Percentiles rank a stretch among this genome's conserved stretches.
Conservation (phyloP, 2,888 invertebrate species). For the Bruchidius siliquastri region DNA sequence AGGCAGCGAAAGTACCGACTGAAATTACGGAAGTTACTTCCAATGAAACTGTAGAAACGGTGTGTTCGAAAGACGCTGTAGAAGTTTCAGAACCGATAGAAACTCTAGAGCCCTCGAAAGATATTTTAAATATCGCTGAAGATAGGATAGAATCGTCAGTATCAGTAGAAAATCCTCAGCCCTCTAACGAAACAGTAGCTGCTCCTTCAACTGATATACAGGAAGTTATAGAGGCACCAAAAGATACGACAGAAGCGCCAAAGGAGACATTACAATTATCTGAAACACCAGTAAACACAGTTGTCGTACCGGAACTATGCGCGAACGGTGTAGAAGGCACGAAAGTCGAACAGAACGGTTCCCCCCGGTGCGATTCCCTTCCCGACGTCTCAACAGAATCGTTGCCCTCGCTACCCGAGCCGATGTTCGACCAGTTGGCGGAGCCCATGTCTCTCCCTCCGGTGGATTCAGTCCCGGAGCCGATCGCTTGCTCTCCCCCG, state of each 20-base stretch:
- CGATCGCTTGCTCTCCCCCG: slow-evolving; percentile 34
- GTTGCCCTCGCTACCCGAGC: slow-evolving; percentile 43
- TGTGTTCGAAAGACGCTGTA: too few relatives aligned
- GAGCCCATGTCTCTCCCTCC: slow-evolving; percentile 47
- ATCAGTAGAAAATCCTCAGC: background rate
- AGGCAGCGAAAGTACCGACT: background rate
- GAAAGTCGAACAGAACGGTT: slow-evolving; percentile 4
- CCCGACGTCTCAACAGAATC: slow-evolving; percentile 46
- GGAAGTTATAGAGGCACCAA: background rate
- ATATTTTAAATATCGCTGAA: background rate
- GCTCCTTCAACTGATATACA: slow-evolving; percentile 4
- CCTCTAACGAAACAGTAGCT: background rate
- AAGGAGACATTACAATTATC: background rate
- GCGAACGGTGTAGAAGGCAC: background rate
- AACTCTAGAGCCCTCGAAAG: background rate
- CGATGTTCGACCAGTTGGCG: slow-evolving; percentile 41
- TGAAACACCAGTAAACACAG: background rate
- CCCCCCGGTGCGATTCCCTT: slow-evolving; percentile 36
- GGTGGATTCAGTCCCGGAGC: slow-evolving; percentile 44
- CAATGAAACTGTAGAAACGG: background rate
- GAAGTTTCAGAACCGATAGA: background rate
- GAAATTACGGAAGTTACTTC: background rate
- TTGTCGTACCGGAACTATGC: slow-evolving; percentile 2
- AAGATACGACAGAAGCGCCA: background rate
- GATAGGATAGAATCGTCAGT: background rate